Base-by-base conservation (phyloP, 2,113 vertebrate species). In the Furnarius figulus region DNA sequence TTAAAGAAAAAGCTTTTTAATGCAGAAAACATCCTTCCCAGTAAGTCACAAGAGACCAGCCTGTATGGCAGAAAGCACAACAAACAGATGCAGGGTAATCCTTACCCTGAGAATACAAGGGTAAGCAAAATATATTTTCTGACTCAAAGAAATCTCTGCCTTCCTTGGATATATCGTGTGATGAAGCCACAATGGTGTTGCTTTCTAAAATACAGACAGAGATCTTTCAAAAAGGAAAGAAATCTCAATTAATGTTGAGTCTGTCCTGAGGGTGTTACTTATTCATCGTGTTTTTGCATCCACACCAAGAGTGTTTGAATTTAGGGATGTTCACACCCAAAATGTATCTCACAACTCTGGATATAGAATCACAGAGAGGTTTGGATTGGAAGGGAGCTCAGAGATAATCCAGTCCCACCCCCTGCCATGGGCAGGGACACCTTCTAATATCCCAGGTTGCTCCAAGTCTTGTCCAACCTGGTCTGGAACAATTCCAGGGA, bases 1-100 rank as follows among this genome's bases (percentile, higher is more conserved):
- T 93, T 91, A 76, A 91, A 79, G 81, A 79, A 93, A 95, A 85
- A 76, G 83, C 59, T 86, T 90, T 93, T 91, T 85, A 31, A 86
- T 93, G 80, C 61, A 39, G 67, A 50, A 31, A 89, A 80, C 35
- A 27, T 18, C 12, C 49, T 89, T 30, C 30, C 40, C 71, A 67
- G 72, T 5, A 76, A 93, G 61, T 46, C 85, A 59, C 44, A 67
- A 49, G 79, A 77, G 86, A 75, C 13, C 56, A 73, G 87, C 33
- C 35, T 90, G 71, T 20, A 17, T 1, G 73, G 83, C 23, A 86
- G 59, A 86, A 70, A 66, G 46, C 21, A 67, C 78, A 89, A 66
- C 40, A 79, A 74, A 37, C 55, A 82, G n/a, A 85, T 61, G 56
- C 35, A 18, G 19, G 37, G 40, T 58, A 89, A 80, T 79, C 78